Evolutionary conservation across 1,140 invertebrate genomes (phyloP).

Genomic region (Cecropterus lyciades): DNA sequence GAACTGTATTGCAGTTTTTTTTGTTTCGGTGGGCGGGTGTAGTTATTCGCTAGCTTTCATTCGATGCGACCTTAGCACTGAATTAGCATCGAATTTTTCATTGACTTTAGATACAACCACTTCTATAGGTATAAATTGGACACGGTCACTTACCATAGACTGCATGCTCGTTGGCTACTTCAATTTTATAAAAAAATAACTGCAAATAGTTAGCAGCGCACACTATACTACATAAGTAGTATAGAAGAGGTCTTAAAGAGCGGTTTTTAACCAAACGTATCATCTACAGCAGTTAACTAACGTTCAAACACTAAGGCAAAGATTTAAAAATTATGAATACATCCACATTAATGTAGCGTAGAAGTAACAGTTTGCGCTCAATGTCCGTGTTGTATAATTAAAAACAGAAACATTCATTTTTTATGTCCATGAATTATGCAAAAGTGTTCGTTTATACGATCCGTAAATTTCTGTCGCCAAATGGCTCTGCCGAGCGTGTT

Average conservation of each 20-base stretch:
- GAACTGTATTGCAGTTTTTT: too few relatives aligned
- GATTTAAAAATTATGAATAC: slow-evolving; percentile 38
- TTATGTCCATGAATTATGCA: slow-evolving; percentile 82
- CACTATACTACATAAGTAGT: background rate
- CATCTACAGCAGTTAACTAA: slow-evolving; percentile 1
- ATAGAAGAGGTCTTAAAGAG: slow-evolving; percentile 14
- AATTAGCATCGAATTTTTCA: too few relatives aligned
- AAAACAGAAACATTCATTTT: slow-evolving; percentile 82
- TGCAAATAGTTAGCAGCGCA: background rate
- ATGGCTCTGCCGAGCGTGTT: slow-evolving; percentile 54
- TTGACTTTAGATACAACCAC: too few relatives aligned
- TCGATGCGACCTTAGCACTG: too few relatives aligned
- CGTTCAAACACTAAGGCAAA: slow-evolving; percentile 16
- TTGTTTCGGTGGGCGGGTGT: too few relatives aligned
- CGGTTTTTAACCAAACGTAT: slow-evolving; percentile 1
- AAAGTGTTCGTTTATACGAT: slow-evolving; percentile 77
- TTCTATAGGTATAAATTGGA: too few relatives aligned
- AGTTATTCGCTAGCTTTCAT: too few relatives aligned
- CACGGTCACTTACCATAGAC: too few relatives aligned
- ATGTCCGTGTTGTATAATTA: slow-evolving; percentile 82
- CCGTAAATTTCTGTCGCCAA: slow-evolving; percentile 74
- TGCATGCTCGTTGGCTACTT: too few relatives aligned
- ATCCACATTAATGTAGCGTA: slow-evolving; percentile 53
- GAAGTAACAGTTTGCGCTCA: slow-evolving; percentile 69
- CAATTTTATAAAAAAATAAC: too few relatives aligned